Percentiles rank a stretch among this genome's conserved stretches.
These are phyloP conservation scores for Neoscelio sp. DNA, from an alignment of 2,888 invertebrate genomes.

Conservation along the genomic window DNA sequence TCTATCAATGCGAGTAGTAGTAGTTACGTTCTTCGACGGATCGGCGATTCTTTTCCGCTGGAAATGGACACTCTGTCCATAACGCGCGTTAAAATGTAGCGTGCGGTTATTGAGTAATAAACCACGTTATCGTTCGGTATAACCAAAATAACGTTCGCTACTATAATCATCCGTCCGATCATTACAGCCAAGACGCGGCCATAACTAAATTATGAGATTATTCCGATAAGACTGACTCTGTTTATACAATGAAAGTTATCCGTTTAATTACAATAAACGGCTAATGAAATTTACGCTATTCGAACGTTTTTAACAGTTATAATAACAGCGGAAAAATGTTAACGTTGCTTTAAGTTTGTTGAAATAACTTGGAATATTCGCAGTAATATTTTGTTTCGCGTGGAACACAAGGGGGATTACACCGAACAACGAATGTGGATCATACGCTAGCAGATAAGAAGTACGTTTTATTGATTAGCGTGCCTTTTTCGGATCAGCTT, in stretches of 20 bases:
- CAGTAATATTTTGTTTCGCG: too few relatives aligned
- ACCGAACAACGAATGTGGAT: neutral
- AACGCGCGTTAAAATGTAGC: conserved; percentile 3
- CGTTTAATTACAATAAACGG: conserved; percentile 33
- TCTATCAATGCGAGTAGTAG: too few relatives aligned
- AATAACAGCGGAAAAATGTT: neutral
- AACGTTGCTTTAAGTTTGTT: too few relatives aligned
- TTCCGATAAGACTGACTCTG: conserved; percentile 42
- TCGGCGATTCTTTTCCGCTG: too few relatives aligned
- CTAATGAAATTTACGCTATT: conserved; percentile 16
- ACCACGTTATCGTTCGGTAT: conserved; percentile 10
- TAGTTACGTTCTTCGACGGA: too few relatives aligned
- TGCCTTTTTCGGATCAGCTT: conserved; percentile 45
- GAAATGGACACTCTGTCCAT: conserved; percentile 14
- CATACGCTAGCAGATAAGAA: conserved; percentile 29
- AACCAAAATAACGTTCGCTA: conserved; percentile 22
- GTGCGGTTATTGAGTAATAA: conserved; percentile 29
- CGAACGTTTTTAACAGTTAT: conserved; percentile 8
- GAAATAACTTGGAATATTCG: too few relatives aligned
- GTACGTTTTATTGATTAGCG: conserved; percentile 53
- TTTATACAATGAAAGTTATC: conserved; percentile 49
- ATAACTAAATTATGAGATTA: conserved; percentile 54
- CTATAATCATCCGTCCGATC: conserved; percentile 25
- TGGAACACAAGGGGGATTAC: neutral
- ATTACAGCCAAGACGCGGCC: conserved; percentile 37